Base-by-base conservation (phyloP, 2,113 vertebrate species). In the Dinomys branickii region DNA sequence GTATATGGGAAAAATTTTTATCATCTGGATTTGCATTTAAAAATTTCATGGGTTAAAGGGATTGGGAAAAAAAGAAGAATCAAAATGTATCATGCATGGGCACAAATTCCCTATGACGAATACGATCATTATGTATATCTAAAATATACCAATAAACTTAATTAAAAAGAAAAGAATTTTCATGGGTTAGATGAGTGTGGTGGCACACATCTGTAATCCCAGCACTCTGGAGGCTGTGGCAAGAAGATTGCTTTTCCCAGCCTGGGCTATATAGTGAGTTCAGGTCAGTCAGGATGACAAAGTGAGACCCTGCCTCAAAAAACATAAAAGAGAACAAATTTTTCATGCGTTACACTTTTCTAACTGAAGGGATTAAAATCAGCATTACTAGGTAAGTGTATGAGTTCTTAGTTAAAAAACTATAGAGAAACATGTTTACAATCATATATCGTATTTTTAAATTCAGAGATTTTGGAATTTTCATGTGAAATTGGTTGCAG, bases 11-110 rank as follows among this genome's bases (percentile, higher is more conserved):
- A 97, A 73, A 85, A 81, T 17, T 95, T 94, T 95, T 75, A 22
- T 69, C 65, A 95, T 89, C 28, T 89, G 87, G 80, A 80, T 85
- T 97, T 91, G 7, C 65, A 14, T 84, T 91, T 88, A 94, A 33
- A 95, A 94, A 96, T 94, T 91, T 75, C 12, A 75, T 75, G 38
- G 20, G 38, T 17, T 73, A 69, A 69, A 35, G 16, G 65, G 35
- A n/a, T 69, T 69, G 35, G 35, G 33, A 19, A 17, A 69, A 69
- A 69, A 69, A 61, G 59, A 61, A 20, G 35, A 69, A 17, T 69
- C 65, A 69, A 69, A 69, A 69, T 69, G 14, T n/a, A 8, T n/a
- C 65, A 69, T n/a, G 35, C 4, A 5, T 2, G 17, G 65, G 65
- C 35, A n/a, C 35, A 69, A 69, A n/a, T n/a, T 69, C 35, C 65